These are phyloP conservation scores for Oryzias celebensis DNA, from an alignment of 2,113 vertebrate species.

Conservation along the genomic window DNA sequence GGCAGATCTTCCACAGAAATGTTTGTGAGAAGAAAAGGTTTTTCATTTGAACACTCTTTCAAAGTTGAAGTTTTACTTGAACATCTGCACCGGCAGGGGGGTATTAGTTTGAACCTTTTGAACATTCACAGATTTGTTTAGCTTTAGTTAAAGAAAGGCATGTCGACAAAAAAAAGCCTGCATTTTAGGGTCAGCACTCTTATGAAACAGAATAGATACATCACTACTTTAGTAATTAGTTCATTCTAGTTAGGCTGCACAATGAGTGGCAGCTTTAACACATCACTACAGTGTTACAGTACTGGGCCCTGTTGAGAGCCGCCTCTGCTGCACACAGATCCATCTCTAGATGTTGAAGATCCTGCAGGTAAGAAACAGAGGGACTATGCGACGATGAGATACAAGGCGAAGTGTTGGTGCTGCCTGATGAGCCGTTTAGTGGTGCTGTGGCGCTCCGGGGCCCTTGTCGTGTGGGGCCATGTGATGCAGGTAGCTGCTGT, in stretches of 20 bases:
- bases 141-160: conserved; percentile 17
- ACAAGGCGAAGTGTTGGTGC: conserved; percentile 50
- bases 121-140: conserved; percentile 17
- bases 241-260: background rate
- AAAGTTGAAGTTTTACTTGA: conserved; percentile 29
- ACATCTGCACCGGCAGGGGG: conserved; percentile 8
- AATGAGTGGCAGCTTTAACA: background rate
- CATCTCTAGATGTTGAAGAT: background rate
- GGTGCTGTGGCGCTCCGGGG: conserved; percentile 84
- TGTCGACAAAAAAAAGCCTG: conserved; percentile 14
- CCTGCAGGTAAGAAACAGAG: conserved; percentile 32
- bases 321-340: conserved; percentile 6
- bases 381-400: conserved; percentile 27
- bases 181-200: background rate
- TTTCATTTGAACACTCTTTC: conserved; percentile 23
- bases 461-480: conserved; percentile 83
- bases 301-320: background rate
- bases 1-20: conserved; percentile 29
- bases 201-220: conserved; percentile 1
- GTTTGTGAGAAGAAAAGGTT: conserved; percentile 8
- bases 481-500: conserved; percentile 88
- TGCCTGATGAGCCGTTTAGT: conserved; percentile 71
- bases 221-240: background rate
- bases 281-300: background rate
- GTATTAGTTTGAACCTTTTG: conserved; percentile 13